These are phyloP conservation scores for Phenacoccus solenopsis DNA, from an alignment of 1,140 invertebrate genomes.

Conservation along the genomic window DNA sequence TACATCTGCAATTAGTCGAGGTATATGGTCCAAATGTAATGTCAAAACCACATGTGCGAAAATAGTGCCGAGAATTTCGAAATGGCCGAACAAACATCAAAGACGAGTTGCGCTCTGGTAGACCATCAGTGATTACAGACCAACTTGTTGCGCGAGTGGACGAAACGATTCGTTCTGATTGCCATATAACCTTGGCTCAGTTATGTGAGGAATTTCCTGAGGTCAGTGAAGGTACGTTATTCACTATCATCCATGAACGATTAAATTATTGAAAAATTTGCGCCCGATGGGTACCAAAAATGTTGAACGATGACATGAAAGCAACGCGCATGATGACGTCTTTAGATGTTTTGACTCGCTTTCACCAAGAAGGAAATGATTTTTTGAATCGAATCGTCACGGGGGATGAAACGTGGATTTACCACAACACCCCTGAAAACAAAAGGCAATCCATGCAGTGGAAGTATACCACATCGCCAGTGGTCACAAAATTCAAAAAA, in stretches of 20 bases:
- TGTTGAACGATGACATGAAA: constrained; percentile 17
- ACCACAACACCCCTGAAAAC: constrained; percentile 31
- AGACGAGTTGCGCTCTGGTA: not conserved
- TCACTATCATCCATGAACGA: not conserved
- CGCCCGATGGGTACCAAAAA: constrained; percentile 10
- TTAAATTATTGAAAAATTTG: constrained; percentile 14
- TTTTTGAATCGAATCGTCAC: constrained; percentile 17
- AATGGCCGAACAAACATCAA: not conserved
- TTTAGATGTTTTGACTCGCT: constrained; percentile 6
- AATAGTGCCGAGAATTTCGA: constrained; percentile 1
- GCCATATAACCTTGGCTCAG: not conserved
- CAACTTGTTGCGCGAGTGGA: not conserved
- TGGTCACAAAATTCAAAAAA: constrained; percentile 27
- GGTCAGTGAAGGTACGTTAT: not conserved
- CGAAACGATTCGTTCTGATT: not conserved
- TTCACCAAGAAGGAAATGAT: not conserved
- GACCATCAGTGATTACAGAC: not conserved
- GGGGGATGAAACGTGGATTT: constrained; percentile 34
- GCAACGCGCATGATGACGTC: not conserved
- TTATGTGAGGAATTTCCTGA: not conserved
- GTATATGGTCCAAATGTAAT: constrained; percentile 3
- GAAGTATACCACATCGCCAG: constrained; percentile 23
- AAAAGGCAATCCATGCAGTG: constrained; percentile 33
- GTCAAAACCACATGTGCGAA: not conserved
- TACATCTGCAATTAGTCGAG: too few relatives aligned